Conservation (phyloP, 1,140 invertebrate species). For the Cardiocondyla obscurior region DNA sequence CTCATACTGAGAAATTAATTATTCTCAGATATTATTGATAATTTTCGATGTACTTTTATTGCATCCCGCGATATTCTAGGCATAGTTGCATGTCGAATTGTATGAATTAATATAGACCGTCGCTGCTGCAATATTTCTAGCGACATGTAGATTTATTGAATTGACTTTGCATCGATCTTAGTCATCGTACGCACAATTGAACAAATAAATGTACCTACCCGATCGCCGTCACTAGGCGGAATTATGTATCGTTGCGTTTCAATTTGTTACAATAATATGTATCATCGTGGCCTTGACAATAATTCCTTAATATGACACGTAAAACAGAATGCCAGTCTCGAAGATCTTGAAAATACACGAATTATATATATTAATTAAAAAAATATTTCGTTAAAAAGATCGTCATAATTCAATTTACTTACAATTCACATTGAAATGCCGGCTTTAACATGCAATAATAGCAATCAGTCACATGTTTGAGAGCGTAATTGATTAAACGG, state of each 20-base stretch:
- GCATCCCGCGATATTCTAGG: not conserved
- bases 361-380: too few relatives aligned
- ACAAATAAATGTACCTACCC: conserved; percentile 46
- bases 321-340: not conserved
- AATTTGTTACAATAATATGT: conserved; percentile 27
- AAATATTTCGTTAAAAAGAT: too few relatives aligned
- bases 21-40: not conserved
- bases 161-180: conserved; percentile 62
- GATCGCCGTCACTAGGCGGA: not conserved
- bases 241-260: conserved; percentile 22
- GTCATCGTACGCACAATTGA: conserved; percentile 56
- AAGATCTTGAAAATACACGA: not conserved
- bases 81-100: not conserved
- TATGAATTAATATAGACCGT: conserved; percentile 1
- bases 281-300: conserved; percentile 7
- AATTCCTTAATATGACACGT: not conserved
- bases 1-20: not conserved
- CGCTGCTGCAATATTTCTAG: conserved; percentile 5
- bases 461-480: conserved; percentile 5
- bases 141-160: conserved; percentile 65
- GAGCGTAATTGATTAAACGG: not conserved
- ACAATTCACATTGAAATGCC: not conserved
- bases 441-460: not conserved
- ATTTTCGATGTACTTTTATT: not conserved
- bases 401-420: conserved; percentile 20